Conservation (phyloP, 2,797 vertebrate genomes). For the Rhodeus uyekii region DNA sequence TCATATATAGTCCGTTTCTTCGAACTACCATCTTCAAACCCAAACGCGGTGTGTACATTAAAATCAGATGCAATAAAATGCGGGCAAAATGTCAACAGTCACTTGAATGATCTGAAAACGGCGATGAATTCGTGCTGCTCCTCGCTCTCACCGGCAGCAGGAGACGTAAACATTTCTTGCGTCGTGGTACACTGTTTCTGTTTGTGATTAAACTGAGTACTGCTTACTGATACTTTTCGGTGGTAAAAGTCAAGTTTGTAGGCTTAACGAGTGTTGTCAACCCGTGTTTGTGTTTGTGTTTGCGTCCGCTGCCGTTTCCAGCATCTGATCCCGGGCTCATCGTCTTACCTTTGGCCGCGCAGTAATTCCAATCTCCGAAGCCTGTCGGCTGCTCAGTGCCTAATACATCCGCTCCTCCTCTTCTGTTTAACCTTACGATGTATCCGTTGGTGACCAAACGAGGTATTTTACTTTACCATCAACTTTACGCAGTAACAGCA, state of each 20-base stretch:
- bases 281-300: not conserved
- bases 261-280: not conserved
- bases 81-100: not conserved
- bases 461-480: not conserved
- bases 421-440: not conserved
- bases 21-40: not conserved
- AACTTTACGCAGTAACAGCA: not conserved
- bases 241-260: not conserved
- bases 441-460: not conserved
- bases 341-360: constrained; percentile 25
- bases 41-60: not conserved
- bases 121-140: not conserved
- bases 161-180: not conserved
- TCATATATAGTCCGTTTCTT: not conserved
- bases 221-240: not conserved
- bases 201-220: not conserved
- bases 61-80: not conserved
- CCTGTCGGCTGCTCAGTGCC: not conserved
- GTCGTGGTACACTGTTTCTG: too few relatives aligned
- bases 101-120: not conserved
- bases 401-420: constrained; percentile 32
- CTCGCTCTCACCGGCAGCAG: not conserved
- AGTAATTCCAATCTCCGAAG: constrained; percentile 10
- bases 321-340: constrained; percentile 4
- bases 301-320: not conserved